Conservation (phyloP, 2,797 vertebrate species). For the Cygnus olor region DNA sequence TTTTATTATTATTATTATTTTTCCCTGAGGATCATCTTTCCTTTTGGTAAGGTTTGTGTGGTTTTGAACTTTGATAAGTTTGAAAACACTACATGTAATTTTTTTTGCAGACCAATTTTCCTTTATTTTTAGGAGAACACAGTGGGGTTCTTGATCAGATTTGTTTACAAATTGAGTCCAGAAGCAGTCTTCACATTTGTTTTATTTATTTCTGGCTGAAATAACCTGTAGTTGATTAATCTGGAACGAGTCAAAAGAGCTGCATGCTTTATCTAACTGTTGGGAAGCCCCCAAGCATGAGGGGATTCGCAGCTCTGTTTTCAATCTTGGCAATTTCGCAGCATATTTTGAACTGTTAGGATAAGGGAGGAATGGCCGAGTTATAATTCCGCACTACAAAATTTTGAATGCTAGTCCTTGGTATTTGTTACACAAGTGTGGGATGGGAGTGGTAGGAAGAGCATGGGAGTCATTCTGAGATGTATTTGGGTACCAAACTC, state of each 20-base stretch:
- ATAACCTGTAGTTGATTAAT: neutral
- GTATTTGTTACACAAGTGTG: neutral
- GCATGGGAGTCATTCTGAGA: neutral
- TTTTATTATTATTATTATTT: neutral
- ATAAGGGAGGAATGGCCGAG: neutral
- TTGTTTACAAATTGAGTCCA: neutral
- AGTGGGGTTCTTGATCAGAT: neutral
- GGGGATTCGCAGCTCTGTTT: neutral
- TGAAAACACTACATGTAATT: neutral
- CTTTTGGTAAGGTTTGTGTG: neutral
- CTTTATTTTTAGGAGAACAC: neutral
- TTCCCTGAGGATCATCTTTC: fast-evolving
- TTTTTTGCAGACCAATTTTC: neutral
- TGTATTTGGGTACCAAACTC: neutral
- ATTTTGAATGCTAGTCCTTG: neutral
- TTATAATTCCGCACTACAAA: neutral
- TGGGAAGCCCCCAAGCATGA: neutral
- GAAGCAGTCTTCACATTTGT: neutral
- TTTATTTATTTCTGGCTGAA: neutral
- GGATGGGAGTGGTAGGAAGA: neutral
- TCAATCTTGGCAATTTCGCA: neutral
- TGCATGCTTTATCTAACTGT: neutral
- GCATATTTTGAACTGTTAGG: neutral
- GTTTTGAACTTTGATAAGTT: neutral
- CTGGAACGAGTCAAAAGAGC: neutral